Conservation (phyloP, 2,888 invertebrate species). For the Idaea aversata region DNA sequence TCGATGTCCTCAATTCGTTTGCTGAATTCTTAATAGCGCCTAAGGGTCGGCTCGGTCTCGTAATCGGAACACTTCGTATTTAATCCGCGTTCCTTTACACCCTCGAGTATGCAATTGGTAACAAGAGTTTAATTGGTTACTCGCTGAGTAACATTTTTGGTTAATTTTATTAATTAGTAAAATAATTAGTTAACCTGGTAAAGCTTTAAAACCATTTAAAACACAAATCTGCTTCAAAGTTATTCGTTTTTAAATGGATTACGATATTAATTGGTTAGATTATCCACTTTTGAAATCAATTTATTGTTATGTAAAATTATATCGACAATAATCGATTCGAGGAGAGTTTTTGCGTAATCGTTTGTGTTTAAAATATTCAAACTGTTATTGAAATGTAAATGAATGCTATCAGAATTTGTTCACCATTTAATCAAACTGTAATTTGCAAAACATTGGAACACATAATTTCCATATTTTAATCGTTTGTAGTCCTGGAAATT, state of each 20-base stretch:
- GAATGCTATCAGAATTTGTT: slow-evolving; percentile 12
- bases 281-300: background rate
- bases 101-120: slow-evolving; percentile 44
- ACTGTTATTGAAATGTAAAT: slow-evolving; percentile 15
- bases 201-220: slow-evolving; percentile 1
- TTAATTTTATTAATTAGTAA: slow-evolving; percentile 25
- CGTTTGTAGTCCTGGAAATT: background rate
- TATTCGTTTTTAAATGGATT: background rate
- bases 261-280: background rate
- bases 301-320: background rate
- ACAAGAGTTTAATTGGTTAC: slow-evolving; percentile 58
- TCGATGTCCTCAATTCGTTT: slow-evolving; percentile 76
- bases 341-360: slow-evolving; percentile 3
- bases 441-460: slow-evolving; percentile 17
- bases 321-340: background rate
- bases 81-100: slow-evolving; percentile 59
- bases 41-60: slow-evolving; percentile 56
- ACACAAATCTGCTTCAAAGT: slow-evolving; percentile 3
- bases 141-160: slow-evolving; percentile 19
- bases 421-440: slow-evolving; percentile 4
- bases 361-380: slow-evolving; percentile 1
- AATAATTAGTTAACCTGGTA: slow-evolving; percentile 9
- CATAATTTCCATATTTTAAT: slow-evolving; percentile 14
- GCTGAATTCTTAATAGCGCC: slow-evolving; percentile 73
- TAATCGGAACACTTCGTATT: slow-evolving; percentile 68